Percentiles rank a stretch among this genome's conserved stretches.
These are phyloP conservation scores for Podarcis cretensis DNA, from an alignment of 2,113 vertebrate species.

Conservation along the genomic window DNA sequence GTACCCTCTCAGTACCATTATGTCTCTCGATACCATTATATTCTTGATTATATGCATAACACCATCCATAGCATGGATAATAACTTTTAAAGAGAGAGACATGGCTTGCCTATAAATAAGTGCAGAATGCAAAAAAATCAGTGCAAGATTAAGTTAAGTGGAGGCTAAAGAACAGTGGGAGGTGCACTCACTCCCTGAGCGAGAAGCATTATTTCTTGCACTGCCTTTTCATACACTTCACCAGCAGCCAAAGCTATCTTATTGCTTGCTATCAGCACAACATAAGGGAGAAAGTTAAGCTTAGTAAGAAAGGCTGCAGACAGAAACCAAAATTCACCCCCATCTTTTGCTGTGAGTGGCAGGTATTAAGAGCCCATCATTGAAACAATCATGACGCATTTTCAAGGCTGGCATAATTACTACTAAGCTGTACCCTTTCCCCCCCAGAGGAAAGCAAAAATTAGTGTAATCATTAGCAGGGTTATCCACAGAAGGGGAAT, in stretches of 20 bases:
- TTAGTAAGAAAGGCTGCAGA: neutral
- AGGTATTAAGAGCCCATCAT: slow-evolving; percentile 34
- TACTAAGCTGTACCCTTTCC: slow-evolving; percentile 43
- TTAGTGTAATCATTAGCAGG: slow-evolving; percentile 41
- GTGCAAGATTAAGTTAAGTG: slow-evolving; percentile 52
- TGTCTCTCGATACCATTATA: slow-evolving; percentile 46
- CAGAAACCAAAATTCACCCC: slow-evolving; percentile 27
- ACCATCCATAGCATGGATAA: slow-evolving; percentile 55
- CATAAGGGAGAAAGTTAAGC: slow-evolving; percentile 29
- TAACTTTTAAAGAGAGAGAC: slow-evolving; percentile 43
- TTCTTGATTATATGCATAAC: slow-evolving; percentile 35
- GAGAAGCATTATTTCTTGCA: slow-evolving; percentile 39
- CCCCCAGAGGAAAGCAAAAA: neutral
- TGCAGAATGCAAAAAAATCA: slow-evolving; percentile 62
- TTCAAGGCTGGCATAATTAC: slow-evolving; percentile 61
- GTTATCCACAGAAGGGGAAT: slow-evolving; percentile 47
- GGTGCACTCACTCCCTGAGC: neutral
- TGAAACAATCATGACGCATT: slow-evolving; percentile 25
- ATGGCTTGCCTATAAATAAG: slow-evolving; percentile 57
- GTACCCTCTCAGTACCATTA: slow-evolving; percentile 39
- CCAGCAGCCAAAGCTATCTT: slow-evolving; percentile 46
- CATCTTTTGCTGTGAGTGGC: slow-evolving; percentile 38
- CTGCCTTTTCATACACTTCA: slow-evolving; percentile 46
- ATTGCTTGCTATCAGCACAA: slow-evolving; percentile 38
- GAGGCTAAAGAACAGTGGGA: slow-evolving; percentile 29